A percentile compares a stretch with the other conserved stretches of the same genome.
Evolutionary conservation across 2,888 invertebrate species (phyloP).

Genomic region (Agriopis marginaria): DNA sequence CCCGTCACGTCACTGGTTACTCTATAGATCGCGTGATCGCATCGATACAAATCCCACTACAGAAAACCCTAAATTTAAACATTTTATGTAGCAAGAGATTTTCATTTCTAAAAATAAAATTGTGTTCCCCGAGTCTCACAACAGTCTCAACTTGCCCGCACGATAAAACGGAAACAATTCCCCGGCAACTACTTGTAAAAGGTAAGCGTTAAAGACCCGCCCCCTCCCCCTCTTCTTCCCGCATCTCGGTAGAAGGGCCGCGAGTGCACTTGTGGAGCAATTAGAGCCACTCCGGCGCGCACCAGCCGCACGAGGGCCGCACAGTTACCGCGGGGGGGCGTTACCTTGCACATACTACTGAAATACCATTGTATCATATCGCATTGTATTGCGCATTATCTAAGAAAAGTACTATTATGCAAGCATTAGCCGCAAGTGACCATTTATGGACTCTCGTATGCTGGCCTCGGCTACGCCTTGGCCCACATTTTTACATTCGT

Average conservation of each 20-base stretch:
- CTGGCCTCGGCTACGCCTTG: no score
- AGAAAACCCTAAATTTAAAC: not conserved
- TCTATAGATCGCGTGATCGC: no score
- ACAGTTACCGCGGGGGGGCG: no score
- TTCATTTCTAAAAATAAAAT: constrained; percentile 2
- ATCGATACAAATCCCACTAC: not conserved
- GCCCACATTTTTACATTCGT: no score
- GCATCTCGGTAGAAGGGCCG: constrained; percentile 15
- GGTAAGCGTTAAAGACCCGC: constrained; percentile 11
- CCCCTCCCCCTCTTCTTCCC: not conserved
- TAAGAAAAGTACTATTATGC: no score
- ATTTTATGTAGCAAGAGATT: not conserved
- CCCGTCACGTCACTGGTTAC: no score
- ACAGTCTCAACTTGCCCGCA: constrained; percentile 16
- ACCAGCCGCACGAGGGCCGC: constrained; percentile 34
- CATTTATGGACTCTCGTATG: no score
- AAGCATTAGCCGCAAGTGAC: no score
- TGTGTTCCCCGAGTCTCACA: not conserved
- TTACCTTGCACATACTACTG: no score
- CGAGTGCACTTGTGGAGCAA: constrained; percentile 43
- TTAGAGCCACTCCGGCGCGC: constrained; percentile 48
- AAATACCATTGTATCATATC: no score
- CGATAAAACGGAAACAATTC: constrained; percentile 4
- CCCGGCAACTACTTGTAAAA: constrained; percentile 10
- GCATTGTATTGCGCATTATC: no score